A percentile compares a stretch with the other conserved stretches of the same genome.
Evolutionary conservation across 2,888 invertebrate species (phyloP).

Genomic region (Chymomyza fuscimana): DNA sequence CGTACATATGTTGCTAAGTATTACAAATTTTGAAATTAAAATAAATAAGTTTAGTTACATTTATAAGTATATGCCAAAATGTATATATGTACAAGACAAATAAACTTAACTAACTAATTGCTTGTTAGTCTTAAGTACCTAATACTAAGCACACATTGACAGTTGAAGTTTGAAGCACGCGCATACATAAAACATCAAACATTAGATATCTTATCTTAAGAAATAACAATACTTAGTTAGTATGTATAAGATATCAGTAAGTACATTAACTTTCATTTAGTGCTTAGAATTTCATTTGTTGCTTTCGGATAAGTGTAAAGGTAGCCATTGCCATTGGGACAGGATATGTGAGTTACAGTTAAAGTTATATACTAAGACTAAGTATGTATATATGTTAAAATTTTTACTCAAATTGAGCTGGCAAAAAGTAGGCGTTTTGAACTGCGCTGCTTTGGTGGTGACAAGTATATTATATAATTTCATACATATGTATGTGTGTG

Average conservation of each 20-base stretch:
- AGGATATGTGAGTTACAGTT: neutral
- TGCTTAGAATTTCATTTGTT: neutral
- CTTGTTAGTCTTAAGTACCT: neutral
- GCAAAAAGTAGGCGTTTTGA: neutral
- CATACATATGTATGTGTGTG: neutral
- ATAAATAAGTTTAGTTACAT: neutral
- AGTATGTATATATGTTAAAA: neutral
- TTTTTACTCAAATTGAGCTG: neutral
- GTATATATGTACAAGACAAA: neutral
- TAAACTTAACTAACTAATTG: slow-evolving; percentile 40
- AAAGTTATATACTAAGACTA: neutral
- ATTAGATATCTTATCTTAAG: neutral
- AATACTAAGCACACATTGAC: neutral
- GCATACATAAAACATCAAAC: neutral
- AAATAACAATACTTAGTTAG: neutral
- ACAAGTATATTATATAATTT: neutral
- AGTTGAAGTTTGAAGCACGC: neutral
- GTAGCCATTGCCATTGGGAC: neutral
- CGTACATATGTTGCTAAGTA: slow-evolving; percentile 1
- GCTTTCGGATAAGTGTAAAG: neutral
- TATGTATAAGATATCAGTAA: neutral
- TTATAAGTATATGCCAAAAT: neutral
- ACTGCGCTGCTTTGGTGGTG: neutral
- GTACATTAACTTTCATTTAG: neutral
- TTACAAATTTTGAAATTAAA: neutral